Percentiles rank a stretch among this genome's conserved stretches.
phyloP scores from a whole-genome alignment of 2,888 invertebrate species.

The Leptopilina syphax region DNA sequence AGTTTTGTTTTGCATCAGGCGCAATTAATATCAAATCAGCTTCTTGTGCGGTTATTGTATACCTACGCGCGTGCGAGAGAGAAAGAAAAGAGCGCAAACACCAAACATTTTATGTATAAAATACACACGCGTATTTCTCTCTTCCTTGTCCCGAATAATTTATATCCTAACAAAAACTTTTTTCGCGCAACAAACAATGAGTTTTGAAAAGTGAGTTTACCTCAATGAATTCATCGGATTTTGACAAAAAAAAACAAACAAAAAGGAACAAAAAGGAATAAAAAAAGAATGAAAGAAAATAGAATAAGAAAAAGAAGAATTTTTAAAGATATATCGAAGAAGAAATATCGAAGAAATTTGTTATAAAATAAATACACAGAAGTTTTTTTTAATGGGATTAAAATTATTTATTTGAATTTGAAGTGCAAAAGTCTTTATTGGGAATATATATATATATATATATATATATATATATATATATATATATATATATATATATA shows the following conservation, averaged over 20 bases:
- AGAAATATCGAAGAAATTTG: no score
- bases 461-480: no score
- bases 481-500: no score
- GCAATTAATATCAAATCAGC: constrained; percentile 41
- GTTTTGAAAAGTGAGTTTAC: not conserved
- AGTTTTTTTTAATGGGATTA: no score
- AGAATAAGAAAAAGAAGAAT: not conserved
- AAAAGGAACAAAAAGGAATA: not conserved
- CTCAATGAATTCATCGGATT: not conserved
- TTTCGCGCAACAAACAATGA: not conserved
- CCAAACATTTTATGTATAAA: no score
- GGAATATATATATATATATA: no score
- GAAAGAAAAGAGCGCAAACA: no score
- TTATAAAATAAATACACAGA: no score
- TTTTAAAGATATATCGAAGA: no score
- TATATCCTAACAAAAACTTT: constrained; percentile 1
- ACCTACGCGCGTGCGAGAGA: constrained; percentile 13
- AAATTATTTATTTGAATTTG: no score
- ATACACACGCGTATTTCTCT: no score
- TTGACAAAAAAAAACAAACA: not conserved
- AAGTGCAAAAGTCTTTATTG: no score
- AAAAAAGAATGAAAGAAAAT: not conserved
- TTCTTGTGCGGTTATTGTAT: constrained; percentile 8
- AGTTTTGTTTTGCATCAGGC: constrained; percentile 32
- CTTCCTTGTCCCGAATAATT: constrained; percentile 31